Percentiles rank a stretch among this genome's conserved stretches.
These are phyloP conservation scores for Anthopleura sola DNA, from an alignment of 64 coral and sea anemone genomes.

Conservation along the genomic window DNA sequence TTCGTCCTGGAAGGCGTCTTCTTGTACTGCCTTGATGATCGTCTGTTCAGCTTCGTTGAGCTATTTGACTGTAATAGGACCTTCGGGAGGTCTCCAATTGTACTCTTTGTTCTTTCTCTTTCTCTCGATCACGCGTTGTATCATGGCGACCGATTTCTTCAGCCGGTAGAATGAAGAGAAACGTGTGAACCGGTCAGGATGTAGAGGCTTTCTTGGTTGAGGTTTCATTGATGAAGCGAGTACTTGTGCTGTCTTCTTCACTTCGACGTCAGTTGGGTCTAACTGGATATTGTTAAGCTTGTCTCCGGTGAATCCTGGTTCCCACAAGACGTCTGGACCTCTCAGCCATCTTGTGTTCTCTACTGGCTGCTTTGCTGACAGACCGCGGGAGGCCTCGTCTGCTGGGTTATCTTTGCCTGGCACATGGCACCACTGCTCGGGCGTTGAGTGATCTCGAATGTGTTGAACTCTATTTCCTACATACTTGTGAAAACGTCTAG, in stretches of 20 bases:
- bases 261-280: neutral
- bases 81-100: slow-evolving; percentile 8
- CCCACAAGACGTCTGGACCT: neutral
- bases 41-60: slow-evolving; percentile 24
- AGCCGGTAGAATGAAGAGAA: slow-evolving; percentile 16
- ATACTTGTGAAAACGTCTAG: neutral
- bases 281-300: neutral
- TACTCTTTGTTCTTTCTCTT: slow-evolving; percentile 18
- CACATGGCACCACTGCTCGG: neutral
- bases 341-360: neutral
- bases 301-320: neutral
- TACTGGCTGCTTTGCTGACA: neutral
- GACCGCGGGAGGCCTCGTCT: neutral
- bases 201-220: neutral
- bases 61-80: slow-evolving; percentile 26
- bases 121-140: slow-evolving; percentile 40
- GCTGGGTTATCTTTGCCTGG: slow-evolving; percentile 12
- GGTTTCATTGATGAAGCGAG: neutral
- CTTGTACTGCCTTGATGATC: slow-evolving; percentile 26
- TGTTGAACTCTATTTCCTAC: neutral
- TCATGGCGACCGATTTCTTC: slow-evolving; percentile 15
- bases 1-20: slow-evolving; percentile 13
- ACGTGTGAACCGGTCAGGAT: neutral
- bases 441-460: neutral
- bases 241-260: neutral